Evolutionary conservation across 1,140 invertebrate genomes (phyloP), one percentile per base, ranked within the genome.

Genomic region (Condylostylus longicornis): DNA sequence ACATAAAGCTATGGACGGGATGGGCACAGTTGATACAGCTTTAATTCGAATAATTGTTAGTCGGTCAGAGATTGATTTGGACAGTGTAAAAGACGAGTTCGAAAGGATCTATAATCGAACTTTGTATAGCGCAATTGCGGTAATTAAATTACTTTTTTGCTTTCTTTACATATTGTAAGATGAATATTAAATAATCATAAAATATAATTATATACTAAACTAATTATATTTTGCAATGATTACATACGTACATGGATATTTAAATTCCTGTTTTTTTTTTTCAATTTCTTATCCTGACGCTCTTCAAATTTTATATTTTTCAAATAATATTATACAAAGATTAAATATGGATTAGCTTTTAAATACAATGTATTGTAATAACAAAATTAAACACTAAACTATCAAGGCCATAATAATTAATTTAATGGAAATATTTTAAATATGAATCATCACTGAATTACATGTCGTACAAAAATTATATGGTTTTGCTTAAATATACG

Each of bases 31-130:
- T 51, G 77, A 82, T 51, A 53, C 61, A 7, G 70, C 70, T 4
- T 62, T 82, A 36, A 73, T 81, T 31, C 57, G 78, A 18, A 69
- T 82, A 35, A 51, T 81, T 34, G 75, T 79, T 2, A 70, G 70
- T 42, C 64, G 78, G 37, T 68, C 69, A 37, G 77, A 80, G 62
- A 63, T 74, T 31, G 77, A 80, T 62, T 62, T 80, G 38, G 70
- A 53, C 3, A 62, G 67, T 42, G 74, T 81, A 46, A 76, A 77
- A 54, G 48, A 61, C 15, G 70, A 74, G 41, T 77, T 70, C 58
- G 66, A 74, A 52, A 56, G 65, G 1, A 55, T 70, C 15, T 79
- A 76, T 54, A 68, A 71, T 43, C 77, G 74, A 51, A 71, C 73
- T 1, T 52, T 80, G 40, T 65, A 66, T 27, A 69, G 67, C 48